These are phyloP conservation scores for Gymnobelideus leadbeateri DNA, from an alignment of 2,113 vertebrate species.

Conservation along the genomic window DNA sequence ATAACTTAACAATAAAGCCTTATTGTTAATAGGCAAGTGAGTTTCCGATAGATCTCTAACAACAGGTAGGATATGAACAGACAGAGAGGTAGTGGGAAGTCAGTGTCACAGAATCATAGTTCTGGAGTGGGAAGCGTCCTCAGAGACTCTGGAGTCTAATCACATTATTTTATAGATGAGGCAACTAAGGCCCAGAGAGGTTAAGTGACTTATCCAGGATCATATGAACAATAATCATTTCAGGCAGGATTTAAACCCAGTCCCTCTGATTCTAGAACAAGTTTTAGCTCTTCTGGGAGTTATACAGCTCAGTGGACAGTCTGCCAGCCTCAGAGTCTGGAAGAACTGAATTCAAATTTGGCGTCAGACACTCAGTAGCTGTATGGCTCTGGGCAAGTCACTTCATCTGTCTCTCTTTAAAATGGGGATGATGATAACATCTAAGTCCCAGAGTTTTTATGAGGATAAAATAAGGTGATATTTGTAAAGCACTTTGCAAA, in stretches of 20 bases:
- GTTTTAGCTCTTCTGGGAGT: not conserved
- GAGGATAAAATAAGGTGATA: not conserved
- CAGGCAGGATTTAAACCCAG: not conserved
- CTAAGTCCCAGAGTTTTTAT: not conserved
- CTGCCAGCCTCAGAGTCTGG: not conserved
- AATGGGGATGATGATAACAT: not conserved
- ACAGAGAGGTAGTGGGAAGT: too few species aligned
- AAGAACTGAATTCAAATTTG: not conserved
- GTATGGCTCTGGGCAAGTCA: not conserved
- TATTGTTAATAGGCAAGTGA: not conserved
- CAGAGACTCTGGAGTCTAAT: not conserved
- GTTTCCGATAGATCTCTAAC: not conserved
- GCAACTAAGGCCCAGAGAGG: not conserved
- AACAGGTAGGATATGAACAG: not conserved
- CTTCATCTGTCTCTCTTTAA: not conserved
- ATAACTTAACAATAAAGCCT: not conserved
- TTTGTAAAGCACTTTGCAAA: not conserved
- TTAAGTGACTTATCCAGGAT: not conserved
- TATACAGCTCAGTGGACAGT: not conserved
- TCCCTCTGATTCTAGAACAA: not conserved
- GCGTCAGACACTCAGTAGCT: not conserved
- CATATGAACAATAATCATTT: not conserved
- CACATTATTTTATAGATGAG: not conserved
- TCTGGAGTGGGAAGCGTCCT: not conserved
- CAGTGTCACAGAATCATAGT: not conserved